These are phyloP conservation scores for Ephydatia muelleri DNA, from an alignment of 37 sponge, comb jelly and placozoan genomes.

Conservation along the genomic window DNA sequence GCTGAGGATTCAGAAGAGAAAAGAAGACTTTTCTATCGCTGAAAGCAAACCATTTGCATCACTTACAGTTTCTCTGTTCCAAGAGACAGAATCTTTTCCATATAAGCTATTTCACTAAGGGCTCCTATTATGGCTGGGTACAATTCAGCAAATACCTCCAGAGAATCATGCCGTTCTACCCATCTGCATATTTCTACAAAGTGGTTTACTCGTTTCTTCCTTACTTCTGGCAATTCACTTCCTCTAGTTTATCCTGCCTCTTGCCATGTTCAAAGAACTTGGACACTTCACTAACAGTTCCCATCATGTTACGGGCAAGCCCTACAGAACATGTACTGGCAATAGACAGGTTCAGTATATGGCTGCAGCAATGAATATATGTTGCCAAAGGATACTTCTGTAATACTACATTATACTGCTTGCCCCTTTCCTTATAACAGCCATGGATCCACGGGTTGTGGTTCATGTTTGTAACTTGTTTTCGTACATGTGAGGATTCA, in stretches of 20 bases:
- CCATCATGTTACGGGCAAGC: slow-evolving; percentile 57
- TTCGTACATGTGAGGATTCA: too few relatives aligned
- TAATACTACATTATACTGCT: slow-evolving; percentile 42
- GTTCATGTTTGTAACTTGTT: too few relatives aligned
- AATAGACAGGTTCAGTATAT: slow-evolving; percentile 46
- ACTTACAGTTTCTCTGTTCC: too few relatives aligned
- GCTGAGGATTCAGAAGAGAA: too few relatives aligned
- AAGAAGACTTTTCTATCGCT: too few relatives aligned
- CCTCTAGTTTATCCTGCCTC: slow-evolving; percentile 40
- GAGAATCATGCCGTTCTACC: slow-evolving; percentile 52
- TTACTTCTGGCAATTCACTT: slow-evolving; percentile 33
- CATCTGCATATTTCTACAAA: slow-evolving; percentile 50
- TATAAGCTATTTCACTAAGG: not conserved
- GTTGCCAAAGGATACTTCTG: slow-evolving; percentile 21
- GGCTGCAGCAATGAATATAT: slow-evolving; percentile 23
- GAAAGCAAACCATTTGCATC: too few relatives aligned
- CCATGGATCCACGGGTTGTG: slow-evolving; percentile 73
- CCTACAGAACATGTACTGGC: slow-evolving; percentile 38
- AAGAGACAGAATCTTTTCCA: too few relatives aligned
- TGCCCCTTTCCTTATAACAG: slow-evolving; percentile 48
- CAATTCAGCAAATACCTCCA: slow-evolving; percentile 27
- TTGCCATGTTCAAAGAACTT: slow-evolving; percentile 54
- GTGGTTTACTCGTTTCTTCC: too few relatives aligned
- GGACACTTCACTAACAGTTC: slow-evolving; percentile 51
- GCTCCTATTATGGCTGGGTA: slow-evolving; percentile 32